phyloP scores from a whole-genome alignment of 2,113 vertebrate species.

The Gasterosteus nipponicus region DNA sequence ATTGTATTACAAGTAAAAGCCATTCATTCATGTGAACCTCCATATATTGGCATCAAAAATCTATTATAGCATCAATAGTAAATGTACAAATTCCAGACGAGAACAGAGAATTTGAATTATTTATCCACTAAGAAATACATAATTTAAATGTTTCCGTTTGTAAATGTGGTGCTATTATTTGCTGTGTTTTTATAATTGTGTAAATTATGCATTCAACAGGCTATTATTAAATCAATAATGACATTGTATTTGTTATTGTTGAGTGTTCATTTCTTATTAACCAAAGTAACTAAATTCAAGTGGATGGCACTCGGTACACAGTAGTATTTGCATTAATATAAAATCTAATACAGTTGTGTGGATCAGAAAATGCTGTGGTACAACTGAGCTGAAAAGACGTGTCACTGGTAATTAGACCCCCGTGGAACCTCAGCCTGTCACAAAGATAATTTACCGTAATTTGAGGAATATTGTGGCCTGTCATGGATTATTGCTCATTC shows the following conservation, averaged over 20 bases:
- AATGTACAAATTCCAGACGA: background rate
- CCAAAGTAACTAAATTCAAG: background rate
- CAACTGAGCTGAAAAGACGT: background rate
- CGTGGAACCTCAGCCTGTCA: slow-evolving; percentile 11
- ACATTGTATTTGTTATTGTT: background rate
- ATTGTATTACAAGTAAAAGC: background rate
- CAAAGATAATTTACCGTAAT: slow-evolving; percentile 17
- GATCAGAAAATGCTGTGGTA: background rate
- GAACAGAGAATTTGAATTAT: background rate
- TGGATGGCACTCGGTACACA: background rate
- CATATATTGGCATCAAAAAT: background rate
- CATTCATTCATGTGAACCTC: background rate
- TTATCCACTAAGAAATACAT: background rate
- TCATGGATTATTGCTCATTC: slow-evolving; percentile 4
- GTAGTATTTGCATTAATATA: background rate
- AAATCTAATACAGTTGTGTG: background rate
- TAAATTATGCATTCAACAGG: background rate
- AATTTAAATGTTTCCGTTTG: background rate
- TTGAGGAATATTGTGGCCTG: slow-evolving; percentile 2
- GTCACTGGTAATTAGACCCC: slow-evolving; percentile 32
- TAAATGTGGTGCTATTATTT: background rate
- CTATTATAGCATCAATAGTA: background rate
- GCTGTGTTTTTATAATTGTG: too few relatives aligned
- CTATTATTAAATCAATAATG: background rate
- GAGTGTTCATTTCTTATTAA: background rate